Conservation (phyloP, 2,797 vertebrate species). For the Vultur gryphus region DNA sequence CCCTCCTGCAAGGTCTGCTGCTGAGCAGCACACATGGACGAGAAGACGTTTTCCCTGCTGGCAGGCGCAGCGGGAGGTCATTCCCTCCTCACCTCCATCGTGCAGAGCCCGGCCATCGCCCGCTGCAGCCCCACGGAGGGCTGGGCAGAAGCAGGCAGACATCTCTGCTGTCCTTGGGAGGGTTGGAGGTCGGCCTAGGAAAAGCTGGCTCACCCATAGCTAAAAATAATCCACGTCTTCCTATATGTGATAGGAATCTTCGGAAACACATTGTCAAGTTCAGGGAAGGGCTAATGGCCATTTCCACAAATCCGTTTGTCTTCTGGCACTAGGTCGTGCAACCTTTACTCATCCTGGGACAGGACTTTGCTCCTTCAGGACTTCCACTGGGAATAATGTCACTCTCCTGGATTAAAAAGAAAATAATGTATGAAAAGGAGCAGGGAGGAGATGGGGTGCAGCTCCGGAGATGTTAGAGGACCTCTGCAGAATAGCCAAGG, state of each 20-base stretch:
- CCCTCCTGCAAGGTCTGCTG: not conserved
- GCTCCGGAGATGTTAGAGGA: not conserved
- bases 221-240: conserved; percentile 26
- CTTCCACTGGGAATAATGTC: not conserved
- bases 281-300: not conserved
- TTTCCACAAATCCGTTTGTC: conserved; percentile 18
- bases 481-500: not conserved
- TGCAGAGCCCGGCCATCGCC: fast-evolving
- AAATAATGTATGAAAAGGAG: not conserved
- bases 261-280: conserved; percentile 39
- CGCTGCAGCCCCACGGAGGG: fast-evolving
- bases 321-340: not conserved
- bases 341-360: not conserved
- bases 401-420: not conserved
- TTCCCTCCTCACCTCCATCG: not conserved
- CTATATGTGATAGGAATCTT: not conserved
- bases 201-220: not conserved
- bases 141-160: not conserved
- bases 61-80: not conserved
- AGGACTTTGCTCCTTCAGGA: not conserved
- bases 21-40: fast-evolving
- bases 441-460: not conserved
- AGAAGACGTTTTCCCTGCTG: not conserved
- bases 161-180: not conserved
- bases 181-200: not conserved